Evolutionary conservation across 2,113 vertebrate species (phyloP), one percentile per base, ranked within the genome.

Genomic region (Oxygymnocypris stewartii): DNA sequence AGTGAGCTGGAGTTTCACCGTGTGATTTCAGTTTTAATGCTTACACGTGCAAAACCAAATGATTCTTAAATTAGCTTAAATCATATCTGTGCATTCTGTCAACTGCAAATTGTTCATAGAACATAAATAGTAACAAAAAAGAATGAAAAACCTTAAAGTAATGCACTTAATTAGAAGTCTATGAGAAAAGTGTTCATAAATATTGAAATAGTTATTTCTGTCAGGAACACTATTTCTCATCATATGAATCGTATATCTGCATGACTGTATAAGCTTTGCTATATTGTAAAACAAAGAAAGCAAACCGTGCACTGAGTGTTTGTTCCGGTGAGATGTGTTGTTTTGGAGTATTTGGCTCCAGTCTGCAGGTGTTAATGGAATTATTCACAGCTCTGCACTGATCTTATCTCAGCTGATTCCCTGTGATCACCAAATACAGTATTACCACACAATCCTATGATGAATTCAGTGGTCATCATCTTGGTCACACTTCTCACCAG

Each of bases 21-120:
- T 61, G 51, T 80, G 54, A 59, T 80, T 80, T 61, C 20, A 42
- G 16, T 63, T 61, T 20, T 82, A 65, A 31, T 31, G 40, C 59
- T 28, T 28, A 63, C 16, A 67, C 47, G 5, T 31, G 18, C 67
- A 37, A 37, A 71, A 37, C 14, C 14, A 54, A 37, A 35, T 71
- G 16, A 37, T 67, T 67, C 65, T 18, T 69, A 12, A 25, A 63
- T 63, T 40, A 71, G 14, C 28, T 35, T 35, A 35, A 8, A 37
- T 65, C 25, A 65, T 28, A 2, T 31, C 2, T 71, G 28, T 35
- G 12, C 31, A 71, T 37, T 67, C 28, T 8, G 65, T 67, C 5
- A 3, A 7, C 28, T 20, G 4, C 67, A 37, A 49, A 49, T 49
- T 49, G 47, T 49, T 49, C 12, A 49, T 1, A 49, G 13, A 49